Evolutionary conservation across 92 coral and sea anemone genomes (phyloP), one percentile per base, ranked within the genome.

Genomic region (Parazoanthus atlanticus): DNA sequence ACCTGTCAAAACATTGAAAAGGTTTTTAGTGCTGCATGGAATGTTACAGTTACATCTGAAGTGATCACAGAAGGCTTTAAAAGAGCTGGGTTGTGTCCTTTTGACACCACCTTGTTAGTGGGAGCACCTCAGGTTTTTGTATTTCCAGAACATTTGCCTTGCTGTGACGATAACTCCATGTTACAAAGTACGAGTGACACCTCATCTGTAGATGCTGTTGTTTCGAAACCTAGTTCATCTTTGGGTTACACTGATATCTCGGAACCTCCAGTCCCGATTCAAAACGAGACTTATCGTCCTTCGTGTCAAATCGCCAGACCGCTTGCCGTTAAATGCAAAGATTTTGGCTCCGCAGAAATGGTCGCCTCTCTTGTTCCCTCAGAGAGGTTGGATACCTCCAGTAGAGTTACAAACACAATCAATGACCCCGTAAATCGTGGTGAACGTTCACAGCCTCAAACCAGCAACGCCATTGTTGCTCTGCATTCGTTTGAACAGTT

Each of bases 401-500:
- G 12, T 46, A 46, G 10, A 46, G 49, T 11, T 46, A 8, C 49
- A 46, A 46, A 46, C 49, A 46, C 49, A 8, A 8, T 10, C 12
- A 46, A 11, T 11, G 0, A 46, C 6, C 12, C 12, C 49, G 49
- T 11, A 46, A 9, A 46, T 9, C 49, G 49, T 46, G 49, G 49
- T 7, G 49, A 69, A 69, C 13, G 30, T 69, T 69, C 74, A 0
- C 33, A 9, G 31, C 74, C 33, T 69, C 74, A 26, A 9, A 28
- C 76, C 19, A 71, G 33, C 33, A 29, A n/a, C 17, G 76, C 76
- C 1, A 28, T 29, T 12, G 40, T 71, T 26, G 76, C 76, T 30
- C 76, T 71, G 32, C 76, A 19, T 29, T 71, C 76, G 21, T 71
- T 71, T 71, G 76, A 71, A 34, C 40, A 71, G 76, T 71, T 71